Evolutionary conservation across 2,888 invertebrate species (phyloP), one percentile per base, ranked within the genome.

Genomic region (Mesochorus sp.): DNA sequence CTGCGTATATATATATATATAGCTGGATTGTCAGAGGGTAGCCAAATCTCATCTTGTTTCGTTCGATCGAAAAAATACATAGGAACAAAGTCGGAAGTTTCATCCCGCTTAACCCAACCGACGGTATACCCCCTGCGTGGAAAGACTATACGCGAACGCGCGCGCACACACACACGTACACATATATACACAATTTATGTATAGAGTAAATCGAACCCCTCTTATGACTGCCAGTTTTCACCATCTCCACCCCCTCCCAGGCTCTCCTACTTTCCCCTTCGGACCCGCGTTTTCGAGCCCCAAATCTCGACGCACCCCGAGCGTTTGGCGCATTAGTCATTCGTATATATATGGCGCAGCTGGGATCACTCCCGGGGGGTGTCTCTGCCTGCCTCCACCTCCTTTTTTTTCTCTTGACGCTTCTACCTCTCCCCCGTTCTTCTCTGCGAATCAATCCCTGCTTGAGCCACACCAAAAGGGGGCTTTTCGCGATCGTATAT

Each of bases 301-400:
- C 82, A 86, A 85, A 86, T 86, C 85, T 84, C 82, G 62, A 82
- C 83, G 84, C 85, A 87, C 86, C 85, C 87, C 85, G 86, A 82
- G 75, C 76, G 81, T 80, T 81, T 82, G 83, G 81, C 82, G 87
- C 87, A 88, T 88, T 88, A 88, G 88, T 88, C 88, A 88, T 86
- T 87, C 88, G 82, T n/a, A n/a, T n/a, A n/a, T n/a, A n/a, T n/a
- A n/a, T 76, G 68, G 84, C 86, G 82, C 86, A 86, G 85, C 85
- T 86, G 86, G 85, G 83, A 83, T 81, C 81, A 76, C 81, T 82
- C 83, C 83, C 84, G 82, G 67, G 81, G 78, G 82, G 83, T 79
- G 79, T 66, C 31, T 39, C 51, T 61, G 28, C 76, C 53, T 62
- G 70, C 73, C 57, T 64, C 72, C 49, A 62, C 74, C 66, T 59